Evolutionary conservation across 2,888 invertebrate genomes (phyloP).

Genomic region (Rosalia funebris): DNA sequence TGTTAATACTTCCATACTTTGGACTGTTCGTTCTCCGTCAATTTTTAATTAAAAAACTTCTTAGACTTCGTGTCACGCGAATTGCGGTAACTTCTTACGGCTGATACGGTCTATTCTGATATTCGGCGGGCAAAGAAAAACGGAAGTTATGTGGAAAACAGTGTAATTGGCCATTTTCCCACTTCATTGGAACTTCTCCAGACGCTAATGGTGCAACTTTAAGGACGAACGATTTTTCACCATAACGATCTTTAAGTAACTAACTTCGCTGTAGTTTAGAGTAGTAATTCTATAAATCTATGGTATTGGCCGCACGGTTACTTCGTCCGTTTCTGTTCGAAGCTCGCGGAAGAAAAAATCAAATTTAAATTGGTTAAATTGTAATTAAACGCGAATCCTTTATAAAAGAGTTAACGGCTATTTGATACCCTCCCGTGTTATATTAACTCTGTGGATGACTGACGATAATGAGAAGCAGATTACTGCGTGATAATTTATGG

Average conservation of each 20-base stretch:
- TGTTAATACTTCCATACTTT: slow-evolving; percentile 28
- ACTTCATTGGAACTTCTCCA: slow-evolving; percentile 45
- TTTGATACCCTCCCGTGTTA: slow-evolving; percentile 6
- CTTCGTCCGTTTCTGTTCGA: not conserved
- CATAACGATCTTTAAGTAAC: slow-evolving; percentile 36
- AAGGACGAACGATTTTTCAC: slow-evolving; percentile 44
- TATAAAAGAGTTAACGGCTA: slow-evolving; percentile 14
- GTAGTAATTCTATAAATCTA: slow-evolving; percentile 29
- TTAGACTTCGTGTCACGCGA: slow-evolving; percentile 14
- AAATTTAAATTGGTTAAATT: slow-evolving; percentile 4
- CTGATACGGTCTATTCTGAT: slow-evolving; percentile 24
- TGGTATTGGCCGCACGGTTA: slow-evolving; percentile 6
- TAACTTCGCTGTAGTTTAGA: slow-evolving; percentile 31
- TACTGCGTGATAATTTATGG: slow-evolving; percentile 36
- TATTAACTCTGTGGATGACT: slow-evolving; percentile 20
- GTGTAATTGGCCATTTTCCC: slow-evolving; percentile 47
- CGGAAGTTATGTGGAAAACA: slow-evolving; percentile 42
- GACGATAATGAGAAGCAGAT: slow-evolving; percentile 33
- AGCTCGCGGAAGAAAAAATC: slow-evolving; percentile 2
- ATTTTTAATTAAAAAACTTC: slow-evolving; percentile 28
- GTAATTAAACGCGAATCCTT: slow-evolving; percentile 16
- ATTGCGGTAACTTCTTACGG: slow-evolving; percentile 11
- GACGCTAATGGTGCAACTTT: slow-evolving; percentile 47
- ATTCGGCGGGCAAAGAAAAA: slow-evolving; percentile 27
- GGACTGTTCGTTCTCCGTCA: slow-evolving; percentile 13